Evolutionary conservation across 2,797 vertebrate genomes (phyloP).

Genomic region (Acrocephalus scirpaceus): DNA sequence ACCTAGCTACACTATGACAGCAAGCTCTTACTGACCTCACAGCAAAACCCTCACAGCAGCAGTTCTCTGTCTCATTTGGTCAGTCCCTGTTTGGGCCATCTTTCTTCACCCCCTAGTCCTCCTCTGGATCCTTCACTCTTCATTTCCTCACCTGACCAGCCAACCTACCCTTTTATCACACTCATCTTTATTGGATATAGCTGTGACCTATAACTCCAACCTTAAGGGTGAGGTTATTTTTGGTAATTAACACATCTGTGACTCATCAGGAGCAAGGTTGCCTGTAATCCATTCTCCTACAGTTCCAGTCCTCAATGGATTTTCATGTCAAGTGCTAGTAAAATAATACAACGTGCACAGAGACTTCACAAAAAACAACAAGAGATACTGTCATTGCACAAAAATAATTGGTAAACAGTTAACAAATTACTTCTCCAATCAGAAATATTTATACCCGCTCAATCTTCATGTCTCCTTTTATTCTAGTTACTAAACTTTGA

Average conservation of each 20-base stretch:
- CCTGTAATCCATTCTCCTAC: neutral
- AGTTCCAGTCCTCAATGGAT: conserved; percentile 26
- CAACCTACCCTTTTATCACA: neutral
- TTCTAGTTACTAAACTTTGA: neutral
- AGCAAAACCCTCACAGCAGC: neutral
- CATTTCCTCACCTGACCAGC: neutral
- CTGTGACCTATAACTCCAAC: neutral
- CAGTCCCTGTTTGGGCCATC: neutral
- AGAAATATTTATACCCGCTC: conserved; percentile 38
- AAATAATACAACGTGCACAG: neutral
- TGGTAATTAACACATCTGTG: neutral
- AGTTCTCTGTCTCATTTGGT: neutral
- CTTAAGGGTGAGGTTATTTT: neutral
- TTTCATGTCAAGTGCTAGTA: conserved; percentile 15
- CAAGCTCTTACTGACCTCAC: neutral
- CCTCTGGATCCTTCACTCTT: neutral
- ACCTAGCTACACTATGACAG: neutral
- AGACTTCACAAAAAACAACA: conserved; percentile 36
- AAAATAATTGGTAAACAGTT: conserved; percentile 33
- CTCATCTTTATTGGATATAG: neutral
- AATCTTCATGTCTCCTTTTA: neutral
- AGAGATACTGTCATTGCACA: neutral
- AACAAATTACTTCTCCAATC: conserved; percentile 44
- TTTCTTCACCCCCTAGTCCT: neutral
- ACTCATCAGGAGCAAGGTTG: neutral